A percentile compares a stretch with the other conserved stretches of the same genome.
These are phyloP conservation scores for Hephaestus fuliginosus DNA, from an alignment of 2,797 vertebrate species.

Conservation along the genomic window DNA sequence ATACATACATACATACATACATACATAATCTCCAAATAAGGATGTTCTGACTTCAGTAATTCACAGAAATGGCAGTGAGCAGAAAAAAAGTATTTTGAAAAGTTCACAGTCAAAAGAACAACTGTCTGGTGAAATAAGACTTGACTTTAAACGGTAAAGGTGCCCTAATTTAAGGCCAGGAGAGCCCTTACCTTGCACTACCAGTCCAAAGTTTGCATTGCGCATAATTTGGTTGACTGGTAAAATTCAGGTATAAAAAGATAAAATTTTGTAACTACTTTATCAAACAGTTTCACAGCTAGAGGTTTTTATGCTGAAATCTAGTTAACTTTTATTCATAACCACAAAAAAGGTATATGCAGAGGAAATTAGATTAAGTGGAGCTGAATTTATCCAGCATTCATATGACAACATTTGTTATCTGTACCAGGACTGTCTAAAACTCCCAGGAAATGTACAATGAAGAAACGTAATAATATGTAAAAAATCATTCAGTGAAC, in stretches of 20 bases:
- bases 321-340: background rate
- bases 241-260: background rate
- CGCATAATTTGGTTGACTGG: background rate
- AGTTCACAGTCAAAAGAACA: background rate
- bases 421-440: background rate
- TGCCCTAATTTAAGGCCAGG: background rate
- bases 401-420: background rate
- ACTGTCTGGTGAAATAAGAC: constrained; percentile 22
- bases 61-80: background rate
- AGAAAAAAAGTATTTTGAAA: background rate
- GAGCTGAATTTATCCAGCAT: background rate
- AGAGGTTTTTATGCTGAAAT: background rate
- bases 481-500: background rate
- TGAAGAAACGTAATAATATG: background rate
- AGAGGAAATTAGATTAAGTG: background rate
- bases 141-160: background rate
- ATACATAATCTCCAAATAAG: background rate
- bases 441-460: background rate
- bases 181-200: background rate
- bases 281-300: background rate
- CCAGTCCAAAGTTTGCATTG: background rate
- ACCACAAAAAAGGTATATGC: background rate
- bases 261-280: background rate
- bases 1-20: too few relatives aligned
- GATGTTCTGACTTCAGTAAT: background rate